These are phyloP conservation scores for Hestina assimilis DNA, from an alignment of 1,140 invertebrate species.

Conservation along the genomic window DNA sequence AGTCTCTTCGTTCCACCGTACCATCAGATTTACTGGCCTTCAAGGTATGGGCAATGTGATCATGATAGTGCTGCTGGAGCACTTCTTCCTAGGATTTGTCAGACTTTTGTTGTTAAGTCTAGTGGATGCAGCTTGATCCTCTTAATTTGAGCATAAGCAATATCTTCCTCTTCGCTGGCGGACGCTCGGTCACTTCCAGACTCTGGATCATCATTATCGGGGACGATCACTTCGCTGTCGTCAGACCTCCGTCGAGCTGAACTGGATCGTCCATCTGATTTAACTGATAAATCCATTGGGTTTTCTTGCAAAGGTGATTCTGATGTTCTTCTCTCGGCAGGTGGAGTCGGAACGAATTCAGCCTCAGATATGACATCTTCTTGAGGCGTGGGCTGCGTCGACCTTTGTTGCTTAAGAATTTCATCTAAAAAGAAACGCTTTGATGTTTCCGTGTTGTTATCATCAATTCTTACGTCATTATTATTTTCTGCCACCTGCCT, in stretches of 20 bases:
- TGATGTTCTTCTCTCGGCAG: constrained; percentile 67
- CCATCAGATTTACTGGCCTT: constrained; percentile 72
- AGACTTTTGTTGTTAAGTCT: constrained; percentile 83
- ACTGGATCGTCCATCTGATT: constrained; percentile 78
- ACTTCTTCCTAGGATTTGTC: constrained; percentile 35
- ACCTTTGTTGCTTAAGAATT: constrained; percentile 83
- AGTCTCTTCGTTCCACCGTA: constrained; percentile 48
- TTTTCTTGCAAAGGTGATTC: constrained; percentile 81
- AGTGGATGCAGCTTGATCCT: constrained; percentile 80
- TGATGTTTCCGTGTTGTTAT: constrained; percentile 79
- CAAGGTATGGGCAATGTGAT: constrained; percentile 18
- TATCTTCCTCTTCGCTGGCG: constrained; percentile 77
- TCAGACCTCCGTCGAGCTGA: constrained; percentile 67
- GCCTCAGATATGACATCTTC: constrained; percentile 69
- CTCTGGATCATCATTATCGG: constrained; percentile 63
- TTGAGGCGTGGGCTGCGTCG: constrained; percentile 53
- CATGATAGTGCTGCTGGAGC: constrained; percentile 11
- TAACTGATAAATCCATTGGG: constrained; percentile 90
- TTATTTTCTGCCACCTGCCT: constrained; percentile 78
- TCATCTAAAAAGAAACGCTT: constrained; percentile 86
- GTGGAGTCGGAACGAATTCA: constrained; percentile 67
- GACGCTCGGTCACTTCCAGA: constrained; percentile 79
- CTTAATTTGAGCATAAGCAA: constrained; percentile 75
- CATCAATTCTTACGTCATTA: constrained; percentile 80
- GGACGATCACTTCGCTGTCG: constrained; percentile 70